Evolutionary conservation across 1,140 invertebrate genomes (phyloP).

Genomic region (Mizuhopecten yessoensis): DNA sequence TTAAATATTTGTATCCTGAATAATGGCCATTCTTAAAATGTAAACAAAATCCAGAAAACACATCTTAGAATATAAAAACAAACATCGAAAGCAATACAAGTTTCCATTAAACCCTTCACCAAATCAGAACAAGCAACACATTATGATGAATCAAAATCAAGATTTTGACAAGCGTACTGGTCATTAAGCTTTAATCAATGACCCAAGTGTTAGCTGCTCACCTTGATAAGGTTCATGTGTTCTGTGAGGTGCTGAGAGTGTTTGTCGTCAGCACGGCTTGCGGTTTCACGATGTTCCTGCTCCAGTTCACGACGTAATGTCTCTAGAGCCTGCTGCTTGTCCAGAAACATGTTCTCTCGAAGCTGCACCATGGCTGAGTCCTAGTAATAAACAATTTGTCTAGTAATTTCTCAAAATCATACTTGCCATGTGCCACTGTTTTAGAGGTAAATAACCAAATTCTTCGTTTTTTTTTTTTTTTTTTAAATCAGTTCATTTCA

Average conservation of each 20-base stretch:
- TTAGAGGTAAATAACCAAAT: too few relatives aligned
- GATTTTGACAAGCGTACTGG: not conserved
- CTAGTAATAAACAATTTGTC: slow-evolving; percentile 54
- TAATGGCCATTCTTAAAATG: too few relatives aligned
- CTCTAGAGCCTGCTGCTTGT: slow-evolving; percentile 77
- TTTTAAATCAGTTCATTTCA: too few relatives aligned
- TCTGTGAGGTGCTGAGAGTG: slow-evolving; percentile 68
- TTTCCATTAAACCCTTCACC: not conserved
- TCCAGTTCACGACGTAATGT: slow-evolving; percentile 72
- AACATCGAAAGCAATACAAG: not conserved
- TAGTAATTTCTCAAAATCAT: too few relatives aligned
- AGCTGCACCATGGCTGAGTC: slow-evolving; percentile 76
- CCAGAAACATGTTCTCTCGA: slow-evolving; percentile 76
- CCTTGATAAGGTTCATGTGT: slow-evolving; percentile 67
- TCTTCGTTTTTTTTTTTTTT: too few relatives aligned
- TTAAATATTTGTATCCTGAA: not conserved
- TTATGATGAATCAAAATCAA: too few relatives aligned
- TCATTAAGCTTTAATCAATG: too few relatives aligned
- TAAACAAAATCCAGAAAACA: too few relatives aligned
- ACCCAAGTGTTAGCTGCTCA: slow-evolving; percentile 50
- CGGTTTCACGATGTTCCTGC: slow-evolving; percentile 68
- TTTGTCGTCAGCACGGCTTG: slow-evolving; percentile 69
- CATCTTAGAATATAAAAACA: too few relatives aligned
- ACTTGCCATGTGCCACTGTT: too few relatives aligned
- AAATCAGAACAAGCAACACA: not conserved